Conservation (phyloP, 2,888 invertebrate genomes). For the Oeneis ivallda region DNA sequence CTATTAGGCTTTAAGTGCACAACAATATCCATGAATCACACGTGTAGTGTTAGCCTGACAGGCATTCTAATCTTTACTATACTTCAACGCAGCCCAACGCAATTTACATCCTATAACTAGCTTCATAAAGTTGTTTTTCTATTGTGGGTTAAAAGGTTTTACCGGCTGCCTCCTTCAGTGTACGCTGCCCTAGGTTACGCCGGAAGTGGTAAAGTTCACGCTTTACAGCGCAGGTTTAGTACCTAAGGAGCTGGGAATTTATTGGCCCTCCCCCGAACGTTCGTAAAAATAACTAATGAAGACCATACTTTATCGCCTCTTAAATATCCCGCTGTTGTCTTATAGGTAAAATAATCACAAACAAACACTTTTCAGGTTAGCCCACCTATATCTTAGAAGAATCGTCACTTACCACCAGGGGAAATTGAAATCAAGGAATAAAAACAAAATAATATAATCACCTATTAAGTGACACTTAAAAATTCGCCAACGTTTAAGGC, state of each 20-base stretch:
- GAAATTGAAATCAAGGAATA: no score
- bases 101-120: constrained; percentile 8
- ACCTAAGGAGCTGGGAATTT: constrained; percentile 32
- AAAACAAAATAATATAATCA: no score
- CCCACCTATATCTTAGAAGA: no score
- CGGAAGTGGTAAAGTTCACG: constrained; percentile 40
- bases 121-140: constrained; percentile 1
- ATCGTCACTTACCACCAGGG: no score
- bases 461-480: no score
- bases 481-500: no score
- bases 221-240: constrained; percentile 42
- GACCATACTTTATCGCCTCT: constrained; percentile 24
- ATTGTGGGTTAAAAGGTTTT: constrained; percentile 13
- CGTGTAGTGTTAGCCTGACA: constrained; percentile 35
- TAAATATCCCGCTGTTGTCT: constrained; percentile 13
- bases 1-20: constrained; percentile 34
- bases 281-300: constrained; percentile 35
- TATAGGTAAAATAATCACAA: background rate
- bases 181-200: constrained; percentile 33
- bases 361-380: no score
- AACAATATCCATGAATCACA: constrained; percentile 40
- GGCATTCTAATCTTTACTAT: constrained; percentile 35
- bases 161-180: constrained; percentile 28
- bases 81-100: constrained; percentile 3
- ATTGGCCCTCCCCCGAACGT: constrained; percentile 30